Conservation (phyloP, 2,888 invertebrate species). For the Trileptium ribeirensis region DNA sequence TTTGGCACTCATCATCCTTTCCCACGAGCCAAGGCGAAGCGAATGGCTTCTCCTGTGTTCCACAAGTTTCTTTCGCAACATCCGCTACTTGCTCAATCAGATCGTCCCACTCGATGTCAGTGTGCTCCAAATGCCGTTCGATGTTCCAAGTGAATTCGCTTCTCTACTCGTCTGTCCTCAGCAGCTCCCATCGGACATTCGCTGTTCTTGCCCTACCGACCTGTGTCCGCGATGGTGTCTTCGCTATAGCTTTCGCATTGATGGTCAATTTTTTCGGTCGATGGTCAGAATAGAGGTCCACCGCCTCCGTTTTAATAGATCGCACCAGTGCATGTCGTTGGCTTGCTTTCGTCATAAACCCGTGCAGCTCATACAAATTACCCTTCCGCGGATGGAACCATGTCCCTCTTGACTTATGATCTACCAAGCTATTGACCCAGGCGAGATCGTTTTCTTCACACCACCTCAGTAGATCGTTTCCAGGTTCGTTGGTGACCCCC, state of each 20-base stretch:
- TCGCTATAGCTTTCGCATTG: no score
- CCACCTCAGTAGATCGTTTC: neutral
- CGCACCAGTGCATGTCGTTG: neutral
- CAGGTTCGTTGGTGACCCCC: neutral
- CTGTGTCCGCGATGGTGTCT: no score
- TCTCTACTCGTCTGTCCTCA: neutral
- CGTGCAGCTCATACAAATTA: neutral
- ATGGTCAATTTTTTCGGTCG: neutral
- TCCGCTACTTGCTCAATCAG: neutral
- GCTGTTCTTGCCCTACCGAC: neutral
- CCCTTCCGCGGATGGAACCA: neutral
- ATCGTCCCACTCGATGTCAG: neutral
- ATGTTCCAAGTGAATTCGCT: neutral
- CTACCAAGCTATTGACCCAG: neutral
- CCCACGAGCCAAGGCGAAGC: neutral
- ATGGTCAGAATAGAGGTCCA: neutral
- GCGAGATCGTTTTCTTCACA: neutral
- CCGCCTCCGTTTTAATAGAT: neutral
- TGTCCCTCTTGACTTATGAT: neutral
- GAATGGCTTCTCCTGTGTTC: neutral
- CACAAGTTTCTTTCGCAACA: slow-evolving; percentile 1
- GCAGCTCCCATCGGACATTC: neutral
- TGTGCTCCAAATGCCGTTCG: neutral
- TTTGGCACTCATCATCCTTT: neutral
- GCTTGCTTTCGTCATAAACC: neutral